Percentiles rank a stretch among this genome's conserved stretches.
These are phyloP conservation scores for Phoenicopterus ruber DNA, from an alignment of 2,113 vertebrate genomes.

Conservation along the genomic window DNA sequence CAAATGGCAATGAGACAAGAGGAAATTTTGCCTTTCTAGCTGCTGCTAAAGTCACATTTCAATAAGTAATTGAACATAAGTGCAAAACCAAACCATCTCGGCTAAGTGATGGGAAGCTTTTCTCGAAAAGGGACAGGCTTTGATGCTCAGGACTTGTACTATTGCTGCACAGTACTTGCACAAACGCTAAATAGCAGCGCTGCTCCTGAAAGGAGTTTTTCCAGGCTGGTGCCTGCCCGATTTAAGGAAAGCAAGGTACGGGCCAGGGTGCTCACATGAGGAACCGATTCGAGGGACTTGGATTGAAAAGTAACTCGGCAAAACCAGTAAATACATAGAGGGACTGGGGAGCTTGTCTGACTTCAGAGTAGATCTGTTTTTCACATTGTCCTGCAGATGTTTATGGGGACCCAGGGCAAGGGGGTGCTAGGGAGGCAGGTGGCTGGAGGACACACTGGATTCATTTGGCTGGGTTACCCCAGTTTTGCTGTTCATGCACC, in stretches of 20 bases:
- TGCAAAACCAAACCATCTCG: background rate
- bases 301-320: background rate
- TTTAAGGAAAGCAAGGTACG: background rate
- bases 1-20: background rate
- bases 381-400: fast-evolving
- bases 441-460: background rate
- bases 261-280: background rate
- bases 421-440: background rate
- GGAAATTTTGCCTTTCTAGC: background rate
- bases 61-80: background rate
- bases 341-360: background rate
- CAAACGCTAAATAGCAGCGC: background rate
- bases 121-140: background rate
- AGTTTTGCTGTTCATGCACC: background rate
- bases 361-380: background rate
- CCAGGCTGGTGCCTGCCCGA: fast-evolving
- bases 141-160: background rate
- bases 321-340: background rate
- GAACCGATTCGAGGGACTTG: background rate
- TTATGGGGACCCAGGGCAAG: background rate
- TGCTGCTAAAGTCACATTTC: background rate
- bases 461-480: background rate
- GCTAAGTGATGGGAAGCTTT: background rate
- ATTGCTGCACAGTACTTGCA: background rate
- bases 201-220: background rate